Evolutionary conservation across 1,140 invertebrate genomes (phyloP), one percentile per base, ranked within the genome.

Genomic region (Bombus pyrosoma): DNA sequence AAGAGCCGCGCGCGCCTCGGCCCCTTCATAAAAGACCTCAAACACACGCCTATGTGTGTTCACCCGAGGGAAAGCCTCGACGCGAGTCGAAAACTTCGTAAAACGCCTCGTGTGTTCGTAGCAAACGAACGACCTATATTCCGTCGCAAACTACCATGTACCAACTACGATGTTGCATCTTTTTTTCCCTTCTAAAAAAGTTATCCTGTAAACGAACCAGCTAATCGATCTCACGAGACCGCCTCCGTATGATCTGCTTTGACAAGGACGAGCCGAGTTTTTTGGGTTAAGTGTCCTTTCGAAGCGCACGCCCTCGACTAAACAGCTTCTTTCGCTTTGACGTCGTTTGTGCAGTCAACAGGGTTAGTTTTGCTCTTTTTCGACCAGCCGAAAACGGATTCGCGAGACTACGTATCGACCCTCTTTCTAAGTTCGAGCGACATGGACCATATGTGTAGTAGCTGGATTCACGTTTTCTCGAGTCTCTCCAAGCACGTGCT

Each of bases 181-280:
- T 32, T 32, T 59, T 75, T 77, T 47, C 34, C 9, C 57, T 57
- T 25, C 28, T 15, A 22, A 15, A 28, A 62, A 62, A 72, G 25
- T 74, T 72, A 41, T 32, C 28, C 43, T 13, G 28, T 10, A 53
- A 28, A 71, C 69, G 62, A 34, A 34, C 62, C 34, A 22, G 28
- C 41, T 75, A 37, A 57, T 59, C 79, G 66, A 73, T 72, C 69
- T 57, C 66, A 62, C 25, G 71, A 39, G 25, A n/a, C 78, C 43
- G 43, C 76, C 57, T 43, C 47, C 71, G 66, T 34, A 73, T 25
- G 59, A 78, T 88, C 82, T 72, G 66, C 86, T 74, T 77, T 59
- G 66, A 86, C n/a, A 62, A 73, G 66, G 9, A 83, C 72, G 74
- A 83, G 59, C 57, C 74, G 66, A n/a, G 66, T 87, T 88, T 87